Base-by-base conservation (phyloP, 2,888 invertebrate genomes). In the Junonia oenone region DNA sequence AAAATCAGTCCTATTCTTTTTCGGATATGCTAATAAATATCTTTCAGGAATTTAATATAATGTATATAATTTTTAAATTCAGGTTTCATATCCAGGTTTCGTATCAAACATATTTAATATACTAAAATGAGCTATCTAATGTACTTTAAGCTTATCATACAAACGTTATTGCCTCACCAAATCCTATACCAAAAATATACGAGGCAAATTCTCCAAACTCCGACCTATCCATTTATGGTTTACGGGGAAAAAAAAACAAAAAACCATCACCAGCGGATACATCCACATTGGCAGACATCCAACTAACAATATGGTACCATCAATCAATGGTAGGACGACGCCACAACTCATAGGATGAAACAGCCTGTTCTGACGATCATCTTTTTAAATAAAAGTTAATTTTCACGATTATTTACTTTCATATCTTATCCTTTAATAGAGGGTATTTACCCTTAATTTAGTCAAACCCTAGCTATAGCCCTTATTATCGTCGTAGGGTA, bases 231-330 rank as follows among this genome's bases (percentile, higher is more conserved):
- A 43, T 43, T 43, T 43, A 43, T 43, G 43, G 43, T 43, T 40
- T 43, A 43, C 43, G 43, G n/a, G n/a, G 13, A 43, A 43, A 43
- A 43, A 43, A 43, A 13, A 26, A 43, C 11, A 40, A 43, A 43
- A 43, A 22, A 6, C 35, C 48, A 35, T 11, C 22, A 48, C 51
- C 51, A 51, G 43, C 51, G 31, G 51, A 17, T 51, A 48, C 52
- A 56, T 38, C n/a, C 29, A 48, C 56, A 49, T 53, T 57, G 56
- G 56, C 56, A 3, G 14, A 37, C 31, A 27, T 49, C 56, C 56
- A 57, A 45, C 49, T 45, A 33, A 48, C 52, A 56, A 45, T 52
- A 45, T 53, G 45, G 48, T 45, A 26, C 52, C 31, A 56, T 56
- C 57, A 50, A 50, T 57, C 57, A 57, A 49, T 35, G 45, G 17